A percentile compares a stretch with the other conserved stretches of the same genome.
These are phyloP conservation scores for Hypselothyrea guttata DNA, from an alignment of 2,888 invertebrate species.

Conservation along the genomic window DNA sequence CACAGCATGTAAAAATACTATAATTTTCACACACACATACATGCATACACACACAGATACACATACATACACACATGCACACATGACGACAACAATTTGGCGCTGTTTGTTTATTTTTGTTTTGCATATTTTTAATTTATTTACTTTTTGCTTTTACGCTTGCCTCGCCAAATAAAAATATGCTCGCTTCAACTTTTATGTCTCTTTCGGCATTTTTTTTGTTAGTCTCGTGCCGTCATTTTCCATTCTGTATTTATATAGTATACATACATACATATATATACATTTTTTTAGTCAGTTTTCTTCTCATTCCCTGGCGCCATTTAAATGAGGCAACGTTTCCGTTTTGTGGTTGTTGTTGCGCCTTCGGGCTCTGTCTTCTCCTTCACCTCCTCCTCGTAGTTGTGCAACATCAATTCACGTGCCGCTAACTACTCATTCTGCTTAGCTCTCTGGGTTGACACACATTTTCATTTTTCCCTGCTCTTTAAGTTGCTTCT, in stretches of 20 bases:
- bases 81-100: constrained; percentile 37
- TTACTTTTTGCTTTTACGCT: neutral
- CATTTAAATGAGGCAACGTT: constrained; percentile 52
- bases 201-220: neutral
- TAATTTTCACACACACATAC: neutral
- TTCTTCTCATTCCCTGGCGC: constrained; percentile 33
- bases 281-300: neutral
- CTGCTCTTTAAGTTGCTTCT: constrained; percentile 25
- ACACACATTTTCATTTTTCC: constrained; percentile 54
- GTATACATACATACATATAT: no score
- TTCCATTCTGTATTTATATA: constrained; percentile 10
- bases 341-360: constrained; percentile 35
- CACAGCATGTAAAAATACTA: constrained; percentile 20
- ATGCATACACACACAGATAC: constrained; percentile 8
- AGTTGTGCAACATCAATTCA: constrained; percentile 11
- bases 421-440: constrained; percentile 14
- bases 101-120: neutral
- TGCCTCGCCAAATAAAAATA: no score
- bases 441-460: constrained; percentile 27
- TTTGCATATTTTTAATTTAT: neutral
- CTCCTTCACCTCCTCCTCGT: constrained; percentile 9
- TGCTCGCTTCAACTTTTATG: constrained; percentile 13
- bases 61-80: constrained; percentile 9
- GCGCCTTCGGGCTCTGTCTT: constrained; percentile 21
- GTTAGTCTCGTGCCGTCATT: constrained; percentile 39